These are phyloP conservation scores for Drosophila infuscata DNA, from an alignment of 2,888 invertebrate species.

Conservation along the genomic window DNA sequence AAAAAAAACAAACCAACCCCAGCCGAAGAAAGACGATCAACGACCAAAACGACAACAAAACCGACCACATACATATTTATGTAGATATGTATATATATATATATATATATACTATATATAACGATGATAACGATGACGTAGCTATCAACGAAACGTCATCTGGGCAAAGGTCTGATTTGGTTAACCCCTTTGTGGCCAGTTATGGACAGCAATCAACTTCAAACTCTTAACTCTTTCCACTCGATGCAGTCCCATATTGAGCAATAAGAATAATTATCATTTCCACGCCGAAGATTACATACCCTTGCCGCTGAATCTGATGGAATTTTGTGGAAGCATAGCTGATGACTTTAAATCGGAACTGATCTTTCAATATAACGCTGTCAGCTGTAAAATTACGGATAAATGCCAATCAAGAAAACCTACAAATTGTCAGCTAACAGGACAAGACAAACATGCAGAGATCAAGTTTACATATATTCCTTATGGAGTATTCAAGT, in stretches of 20 bases:
- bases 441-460: background rate
- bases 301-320: background rate
- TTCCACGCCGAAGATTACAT: background rate
- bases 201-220: background rate
- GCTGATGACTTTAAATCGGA: background rate
- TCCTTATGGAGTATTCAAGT: background rate
- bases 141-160: conserved; percentile 5
- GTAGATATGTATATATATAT: background rate
- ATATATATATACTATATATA: background rate
- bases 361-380: background rate
- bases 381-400: no score
- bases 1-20: conserved; percentile 53
- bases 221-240: background rate
- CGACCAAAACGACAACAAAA: conserved; percentile 47
- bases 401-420: no score
- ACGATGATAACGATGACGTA: conserved; percentile 20
- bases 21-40: conserved; percentile 61
- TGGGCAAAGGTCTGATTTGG: conserved; percentile 16
- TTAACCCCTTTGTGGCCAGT: conserved; percentile 5
- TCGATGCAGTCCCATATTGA: background rate
- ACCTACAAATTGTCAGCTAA: no score
- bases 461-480: background rate
- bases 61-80: background rate
- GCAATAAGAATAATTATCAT: background rate
- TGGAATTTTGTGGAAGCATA: background rate